Conservation (phyloP, 2,888 invertebrate species). For the Subacronicta megacephala region DNA sequence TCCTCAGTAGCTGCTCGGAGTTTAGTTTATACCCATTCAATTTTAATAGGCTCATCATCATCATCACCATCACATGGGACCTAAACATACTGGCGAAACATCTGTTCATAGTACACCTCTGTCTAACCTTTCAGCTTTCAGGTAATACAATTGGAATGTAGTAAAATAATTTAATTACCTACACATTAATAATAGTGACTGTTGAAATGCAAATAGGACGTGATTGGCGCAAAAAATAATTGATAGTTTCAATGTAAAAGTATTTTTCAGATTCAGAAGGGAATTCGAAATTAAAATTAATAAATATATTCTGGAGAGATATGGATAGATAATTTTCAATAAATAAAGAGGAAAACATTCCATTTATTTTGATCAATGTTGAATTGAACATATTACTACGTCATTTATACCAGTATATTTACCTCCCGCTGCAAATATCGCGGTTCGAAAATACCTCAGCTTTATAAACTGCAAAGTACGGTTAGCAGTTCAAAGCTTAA, state of each 20-base stretch:
- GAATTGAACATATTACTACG: slow-evolving; percentile 9
- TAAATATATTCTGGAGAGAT: slow-evolving; percentile 17
- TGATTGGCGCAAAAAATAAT: neutral
- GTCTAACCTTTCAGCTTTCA: no score
- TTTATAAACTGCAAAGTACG: slow-evolving; percentile 42
- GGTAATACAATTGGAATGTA: no score
- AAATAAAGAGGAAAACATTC: slow-evolving; percentile 22
- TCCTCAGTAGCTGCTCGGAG: no score
- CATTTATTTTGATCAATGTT: slow-evolving; percentile 20
- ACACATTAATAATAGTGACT: neutral
- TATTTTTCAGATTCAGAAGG: neutral
- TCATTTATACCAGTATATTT: slow-evolving; percentile 14
- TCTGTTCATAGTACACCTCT: no score
- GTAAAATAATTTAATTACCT: no score
- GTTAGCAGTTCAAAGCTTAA: slow-evolving; percentile 45
- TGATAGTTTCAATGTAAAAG: neutral
- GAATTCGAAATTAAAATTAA: slow-evolving; percentile 22
- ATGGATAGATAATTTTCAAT: slow-evolving; percentile 15
- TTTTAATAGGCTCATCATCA: no score
- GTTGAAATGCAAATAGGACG: neutral
- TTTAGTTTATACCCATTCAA: no score
- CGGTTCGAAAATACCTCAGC: slow-evolving; percentile 33
- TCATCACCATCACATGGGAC: no score
- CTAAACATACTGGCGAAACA: no score
- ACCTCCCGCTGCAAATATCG: slow-evolving; percentile 22